Percentiles rank a stretch among this genome's conserved stretches.
Evolutionary conservation across 2,888 invertebrate species (phyloP).

Genomic region (Archaeoteleia sp.): DNA sequence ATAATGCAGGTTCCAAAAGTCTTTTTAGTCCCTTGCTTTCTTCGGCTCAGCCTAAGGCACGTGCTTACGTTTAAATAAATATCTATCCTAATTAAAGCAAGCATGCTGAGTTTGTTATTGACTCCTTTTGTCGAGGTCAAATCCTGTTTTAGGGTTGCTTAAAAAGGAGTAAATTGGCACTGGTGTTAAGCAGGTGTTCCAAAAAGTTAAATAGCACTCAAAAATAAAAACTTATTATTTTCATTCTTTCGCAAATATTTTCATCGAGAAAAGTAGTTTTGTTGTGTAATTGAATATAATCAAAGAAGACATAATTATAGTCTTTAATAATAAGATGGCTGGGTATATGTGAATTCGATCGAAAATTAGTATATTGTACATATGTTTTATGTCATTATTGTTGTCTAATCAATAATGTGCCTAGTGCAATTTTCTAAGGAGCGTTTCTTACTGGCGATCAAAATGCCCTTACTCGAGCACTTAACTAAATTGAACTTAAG

Average conservation of each 20-base stretch:
- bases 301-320: too few species aligned
- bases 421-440: constrained; percentile 36
- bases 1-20: neutral
- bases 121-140: neutral
- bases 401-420: constrained; percentile 23
- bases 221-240: too few species aligned
- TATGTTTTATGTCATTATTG: neutral
- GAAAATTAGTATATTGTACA: too few species aligned
- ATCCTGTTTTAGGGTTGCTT: neutral
- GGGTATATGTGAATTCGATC: too few species aligned
- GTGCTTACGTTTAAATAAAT: constrained; percentile 11
- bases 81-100: constrained; percentile 11
- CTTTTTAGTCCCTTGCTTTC: neutral
- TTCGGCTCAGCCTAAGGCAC: neutral
- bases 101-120: neutral
- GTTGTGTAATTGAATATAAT: too few species aligned
- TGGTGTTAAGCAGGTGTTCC: neutral
- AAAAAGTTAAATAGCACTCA: too few species aligned
- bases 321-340: too few species aligned
- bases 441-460: constrained; percentile 43
- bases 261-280: too few species aligned
- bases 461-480: constrained; percentile 54
- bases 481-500: constrained; percentile 60
- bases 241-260: too few species aligned
- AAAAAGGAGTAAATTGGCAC: neutral